Conservation (phyloP, 2,797 vertebrate genomes). For the Ctenopoma multispine region DNA sequence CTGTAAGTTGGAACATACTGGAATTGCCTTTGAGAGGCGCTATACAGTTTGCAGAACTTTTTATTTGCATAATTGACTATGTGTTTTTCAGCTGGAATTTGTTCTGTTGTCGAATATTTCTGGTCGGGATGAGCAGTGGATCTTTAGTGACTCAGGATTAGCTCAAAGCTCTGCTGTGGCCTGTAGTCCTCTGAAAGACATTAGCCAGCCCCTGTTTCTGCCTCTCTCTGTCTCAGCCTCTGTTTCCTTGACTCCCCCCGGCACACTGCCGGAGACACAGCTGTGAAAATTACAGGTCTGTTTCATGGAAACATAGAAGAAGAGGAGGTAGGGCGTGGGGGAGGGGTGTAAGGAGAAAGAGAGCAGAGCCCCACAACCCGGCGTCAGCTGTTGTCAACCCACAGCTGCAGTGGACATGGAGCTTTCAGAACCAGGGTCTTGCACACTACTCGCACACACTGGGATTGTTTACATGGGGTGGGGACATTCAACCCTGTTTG, state of each 20-base stretch:
- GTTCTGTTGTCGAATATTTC: conserved; percentile 27
- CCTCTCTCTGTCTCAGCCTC: conserved; percentile 10
- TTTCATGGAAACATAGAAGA: conserved; percentile 72
- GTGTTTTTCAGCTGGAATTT: conserved; percentile 10
- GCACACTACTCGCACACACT: conserved; percentile 69
- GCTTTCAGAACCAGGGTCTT: conserved; percentile 63
- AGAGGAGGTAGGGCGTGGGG: conserved; percentile 47
- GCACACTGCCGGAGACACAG: conserved; percentile 74
- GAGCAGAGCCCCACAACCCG: conserved; percentile 62
- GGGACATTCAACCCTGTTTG: conserved; percentile 67
- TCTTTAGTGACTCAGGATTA: conserved; percentile 47
- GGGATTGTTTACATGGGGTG: conserved; percentile 71
- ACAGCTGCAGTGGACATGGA: conserved; percentile 80
- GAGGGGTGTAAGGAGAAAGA: conserved; percentile 38
- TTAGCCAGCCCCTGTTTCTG: conserved; percentile 41
- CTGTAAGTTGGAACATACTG: neutral
- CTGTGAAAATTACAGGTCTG: conserved; percentile 84
- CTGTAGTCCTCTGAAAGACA: conserved; percentile 61
- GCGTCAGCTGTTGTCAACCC: conserved; percentile 80
- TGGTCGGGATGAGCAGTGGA: conserved; percentile 24
- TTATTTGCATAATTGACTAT: neutral
- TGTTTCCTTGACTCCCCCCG: conserved; percentile 59
- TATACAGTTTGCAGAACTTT: neutral
- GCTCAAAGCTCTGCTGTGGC: conserved; percentile 36
- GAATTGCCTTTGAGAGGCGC: neutral